These are phyloP conservation scores for Chaetogeoica ovagalla DNA, from an alignment of 2,888 invertebrate genomes.

Conservation along the genomic window DNA sequence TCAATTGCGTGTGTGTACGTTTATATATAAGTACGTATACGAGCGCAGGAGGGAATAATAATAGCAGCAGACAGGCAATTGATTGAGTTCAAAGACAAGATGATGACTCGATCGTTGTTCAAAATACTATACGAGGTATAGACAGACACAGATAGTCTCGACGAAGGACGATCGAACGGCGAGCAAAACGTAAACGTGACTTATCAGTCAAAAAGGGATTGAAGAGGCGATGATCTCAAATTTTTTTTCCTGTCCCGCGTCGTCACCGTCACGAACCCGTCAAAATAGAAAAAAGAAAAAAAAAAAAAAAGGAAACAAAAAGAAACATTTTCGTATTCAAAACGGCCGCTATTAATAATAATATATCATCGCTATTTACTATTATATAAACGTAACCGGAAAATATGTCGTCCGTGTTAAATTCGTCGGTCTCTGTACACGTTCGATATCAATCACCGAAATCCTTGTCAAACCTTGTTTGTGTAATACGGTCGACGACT, in stretches of 20 bases:
- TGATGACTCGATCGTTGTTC: too few species aligned
- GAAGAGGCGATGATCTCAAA: neutral
- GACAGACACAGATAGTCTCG: neutral
- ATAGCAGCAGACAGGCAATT: too few species aligned
- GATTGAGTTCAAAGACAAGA: too few species aligned
- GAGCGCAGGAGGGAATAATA: too few species aligned
- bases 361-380: slow-evolving; percentile 10
- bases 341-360: slow-evolving; percentile 34
- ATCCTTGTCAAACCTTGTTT: slow-evolving; percentile 22
- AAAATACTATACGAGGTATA: too few species aligned
- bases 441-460: slow-evolving; percentile 23
- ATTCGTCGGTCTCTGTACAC: slow-evolving; percentile 22
- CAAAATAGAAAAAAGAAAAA: too few species aligned
- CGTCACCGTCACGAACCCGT: neutral
- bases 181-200: slow-evolving; percentile 17
- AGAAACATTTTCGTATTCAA: neutral
- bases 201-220: slow-evolving; percentile 36
- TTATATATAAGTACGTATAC: too few species aligned
- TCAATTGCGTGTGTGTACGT: too few species aligned
- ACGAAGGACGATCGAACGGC: neutral
- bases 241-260: neutral
- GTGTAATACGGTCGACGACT: neutral
- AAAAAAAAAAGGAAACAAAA: neutral
- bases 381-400: neutral
- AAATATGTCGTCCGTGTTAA: slow-evolving; percentile 18